Evolutionary conservation across 2,113 vertebrate genomes (phyloP), one percentile per base, ranked within the genome.

Genomic region (Grantiella picta): DNA sequence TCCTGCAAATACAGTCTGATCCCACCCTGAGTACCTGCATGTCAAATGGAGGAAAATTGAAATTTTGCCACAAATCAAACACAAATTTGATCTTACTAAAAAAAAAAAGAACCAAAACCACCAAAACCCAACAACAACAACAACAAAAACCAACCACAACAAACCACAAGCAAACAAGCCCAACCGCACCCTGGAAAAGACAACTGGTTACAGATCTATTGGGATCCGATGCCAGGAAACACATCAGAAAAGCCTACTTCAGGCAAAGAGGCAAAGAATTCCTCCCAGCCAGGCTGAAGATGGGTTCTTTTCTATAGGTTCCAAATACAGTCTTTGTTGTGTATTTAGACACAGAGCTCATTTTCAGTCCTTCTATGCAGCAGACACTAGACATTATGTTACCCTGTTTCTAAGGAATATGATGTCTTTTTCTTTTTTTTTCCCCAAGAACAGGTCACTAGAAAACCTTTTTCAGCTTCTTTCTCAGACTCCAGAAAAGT

Each of bases 1-100:
- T 99, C 99, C 7, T 98, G 98, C 98, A 99, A 98, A 92, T 99
- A 99, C 33, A 99, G 97, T 38, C 99, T 97, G 97, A 99, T 99
- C 71, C 99, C 99, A 45, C 99, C 99, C 80, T 99, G 99, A 92
- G 98, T 99, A 92, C 99, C 99, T 98, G 77, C 8, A 8, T 4
- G 3, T 47, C 57, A 91, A 81, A 90, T 29, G 73, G 70, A 61
- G 23, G 31, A 94, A 87, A 79, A 68, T 4, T 15, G 38, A 81
- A 76, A 87, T 90, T 86, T 47, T 88, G 52, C 18, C 15, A 54
- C 17, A 60, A 53, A 95, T 33, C 9, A 66, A 56, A 77, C 9
- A 44, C 38, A 91, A 40, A n/a, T 19, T 6, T 61, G 1, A 73
- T 45, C 28, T 54, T 81, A n/a, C 29, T 65, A 28, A 53, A 53